These are phyloP conservation scores for Acheta domesticus DNA, from an alignment of 2,888 invertebrate genomes.

Conservation along the genomic window DNA sequence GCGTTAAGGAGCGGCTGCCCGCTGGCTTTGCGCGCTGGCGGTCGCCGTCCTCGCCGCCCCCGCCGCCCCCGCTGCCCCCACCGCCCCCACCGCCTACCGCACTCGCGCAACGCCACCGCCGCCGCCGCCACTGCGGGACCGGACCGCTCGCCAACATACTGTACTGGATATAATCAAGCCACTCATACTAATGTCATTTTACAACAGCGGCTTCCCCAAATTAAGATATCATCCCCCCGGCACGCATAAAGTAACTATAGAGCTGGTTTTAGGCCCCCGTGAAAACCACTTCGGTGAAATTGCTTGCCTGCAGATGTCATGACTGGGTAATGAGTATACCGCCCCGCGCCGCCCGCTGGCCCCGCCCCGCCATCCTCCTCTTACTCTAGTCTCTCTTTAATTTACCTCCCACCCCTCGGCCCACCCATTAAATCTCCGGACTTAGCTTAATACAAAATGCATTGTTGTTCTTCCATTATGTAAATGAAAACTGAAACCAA, in stretches of 20 bases:
- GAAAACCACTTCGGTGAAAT: slow-evolving; percentile 49
- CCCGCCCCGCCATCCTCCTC: slow-evolving; percentile 38
- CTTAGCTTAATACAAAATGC: slow-evolving; percentile 50
- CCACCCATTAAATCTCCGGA: slow-evolving; percentile 51
- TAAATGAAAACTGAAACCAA: slow-evolving; percentile 48
- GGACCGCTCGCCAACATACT: background rate
- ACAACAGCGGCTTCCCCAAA: slow-evolving; percentile 31
- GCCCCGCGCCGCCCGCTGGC: slow-evolving; percentile 38
- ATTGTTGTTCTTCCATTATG: slow-evolving; percentile 54
- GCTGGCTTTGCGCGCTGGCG: background rate
- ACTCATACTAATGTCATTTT: slow-evolving; percentile 33
- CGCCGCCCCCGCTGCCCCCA: too few relatives aligned
- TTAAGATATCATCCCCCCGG: slow-evolving; percentile 34
- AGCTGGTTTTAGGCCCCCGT: slow-evolving; percentile 29
- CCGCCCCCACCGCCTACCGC: background rate
- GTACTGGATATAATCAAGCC: slow-evolving; percentile 27
- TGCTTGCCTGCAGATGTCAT: slow-evolving; percentile 50
- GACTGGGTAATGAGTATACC: slow-evolving; percentile 46
- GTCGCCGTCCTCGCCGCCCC: background rate
- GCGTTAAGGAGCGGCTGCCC: slow-evolving; percentile 3
- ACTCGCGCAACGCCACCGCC: background rate
- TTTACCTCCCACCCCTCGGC: slow-evolving; percentile 42
- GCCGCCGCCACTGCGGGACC: background rate
- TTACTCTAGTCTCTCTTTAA: slow-evolving; percentile 40
- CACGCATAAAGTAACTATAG: slow-evolving; percentile 32